Base-by-base conservation (phyloP, 2,888 invertebrate species). In the Diarsia brunnea region DNA sequence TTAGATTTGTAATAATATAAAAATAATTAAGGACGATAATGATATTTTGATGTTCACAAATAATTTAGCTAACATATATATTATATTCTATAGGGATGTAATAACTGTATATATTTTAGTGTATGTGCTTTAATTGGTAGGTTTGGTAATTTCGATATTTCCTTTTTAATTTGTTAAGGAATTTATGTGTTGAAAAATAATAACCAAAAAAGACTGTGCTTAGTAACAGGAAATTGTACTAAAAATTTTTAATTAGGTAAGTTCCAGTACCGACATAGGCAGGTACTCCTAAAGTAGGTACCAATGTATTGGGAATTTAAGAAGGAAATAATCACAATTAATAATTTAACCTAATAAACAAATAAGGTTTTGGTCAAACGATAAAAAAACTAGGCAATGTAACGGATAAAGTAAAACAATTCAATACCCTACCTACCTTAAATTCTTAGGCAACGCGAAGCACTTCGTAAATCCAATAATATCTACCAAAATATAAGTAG, bases 1-100 rank as follows among this genome's bases (percentile, higher is more conserved):
- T 85, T 51, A 38, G 63, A 45, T 16, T 45, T 31, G 16, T 77
- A 43, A 45, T 66, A 24, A 49, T 66, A 14, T 49, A 60, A 53
- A 43, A 63, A 60, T 81, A 58, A 53, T 53, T 60, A 47, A 45
- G 7, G 31, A 14, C 24, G 16, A 49, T 67, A 43, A 31, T 63
- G 64, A 53, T 43, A 21, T 12, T 45, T 16, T 74, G 43, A 8
- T 43, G 27, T 55, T 67, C 21, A 4, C 7, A 47, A 31, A 43
- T 31, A 45, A 31, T 27, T n/a, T n/a, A 38, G n/a, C 38, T 45
- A 38, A 19, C 14, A 24, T 45, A 27, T 1, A 0, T 24, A 43
- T 45, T 24, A 43, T 45, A 4, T 14, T 8, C 11, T 24, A 21
- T 53, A 55, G 8, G 4, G 60, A 19, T 19, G 19, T 31, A 19